Conservation (phyloP, 2,888 invertebrate genomes). For the Diaphora mendica region DNA sequence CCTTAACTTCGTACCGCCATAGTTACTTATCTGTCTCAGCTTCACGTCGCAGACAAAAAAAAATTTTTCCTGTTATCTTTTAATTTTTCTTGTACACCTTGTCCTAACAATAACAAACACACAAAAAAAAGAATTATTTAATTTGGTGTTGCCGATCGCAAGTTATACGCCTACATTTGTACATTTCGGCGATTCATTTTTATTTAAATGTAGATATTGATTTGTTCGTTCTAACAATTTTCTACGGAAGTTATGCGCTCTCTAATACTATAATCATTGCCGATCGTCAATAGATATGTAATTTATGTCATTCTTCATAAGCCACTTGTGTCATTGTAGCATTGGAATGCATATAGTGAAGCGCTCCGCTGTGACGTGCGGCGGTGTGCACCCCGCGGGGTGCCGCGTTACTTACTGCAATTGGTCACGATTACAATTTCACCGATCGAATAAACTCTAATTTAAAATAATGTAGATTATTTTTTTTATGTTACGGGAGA, state of each 20-base stretch:
- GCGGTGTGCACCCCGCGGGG: constrained; percentile 70
- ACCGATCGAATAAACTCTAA: constrained; percentile 69
- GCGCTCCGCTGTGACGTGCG: constrained; percentile 68
- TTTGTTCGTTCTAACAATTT: constrained; percentile 18
- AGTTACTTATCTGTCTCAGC: no score
- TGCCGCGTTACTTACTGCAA: constrained; percentile 72
- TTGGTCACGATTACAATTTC: constrained; percentile 79
- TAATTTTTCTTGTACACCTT: no score
- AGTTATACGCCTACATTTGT: no score
- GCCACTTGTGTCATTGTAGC: constrained; percentile 61
- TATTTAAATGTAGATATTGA: no score
- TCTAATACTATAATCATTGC: constrained; percentile 51
- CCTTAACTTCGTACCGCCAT: no score
- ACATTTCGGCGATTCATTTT: no score
- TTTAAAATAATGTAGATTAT: constrained; percentile 62
- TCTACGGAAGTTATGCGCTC: constrained; percentile 28
- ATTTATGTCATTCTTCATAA: constrained; percentile 63
- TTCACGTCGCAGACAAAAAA: no score
- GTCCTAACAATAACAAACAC: no score
- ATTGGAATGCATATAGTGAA: constrained; percentile 56
- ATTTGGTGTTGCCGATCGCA: no score
- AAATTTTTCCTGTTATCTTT: no score
- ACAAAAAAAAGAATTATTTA: no score
- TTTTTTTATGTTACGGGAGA: constrained; percentile 43
- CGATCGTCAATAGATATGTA: constrained; percentile 54